Evolutionary conservation across 1,140 invertebrate genomes (phyloP).

Genomic region (Neodiprion pinetum): DNA sequence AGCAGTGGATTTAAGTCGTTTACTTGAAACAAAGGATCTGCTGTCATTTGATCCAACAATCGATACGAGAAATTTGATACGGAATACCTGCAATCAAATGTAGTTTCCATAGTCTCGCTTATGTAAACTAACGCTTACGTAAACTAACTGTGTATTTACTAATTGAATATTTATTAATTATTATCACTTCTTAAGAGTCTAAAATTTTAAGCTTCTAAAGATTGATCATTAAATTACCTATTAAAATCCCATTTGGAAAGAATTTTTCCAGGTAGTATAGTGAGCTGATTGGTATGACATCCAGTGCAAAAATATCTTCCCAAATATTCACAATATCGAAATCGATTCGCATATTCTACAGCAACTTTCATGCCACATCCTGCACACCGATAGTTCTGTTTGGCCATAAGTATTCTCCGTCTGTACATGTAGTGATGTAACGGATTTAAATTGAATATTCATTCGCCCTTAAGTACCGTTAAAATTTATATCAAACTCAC

Average conservation of each 20-base stretch:
- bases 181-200: slow-evolving; percentile 9
- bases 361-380: slow-evolving; percentile 86
- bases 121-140: slow-evolving; percentile 13
- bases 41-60: slow-evolving; percentile 78
- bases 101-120: not conserved
- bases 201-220: not conserved
- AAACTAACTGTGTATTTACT: not conserved
- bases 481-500: slow-evolving; percentile 61
- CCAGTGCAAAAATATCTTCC: slow-evolving; percentile 90
- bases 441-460: not conserved
- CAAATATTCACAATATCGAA: slow-evolving; percentile 85
- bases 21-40: slow-evolving; percentile 82
- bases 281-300: slow-evolving; percentile 81
- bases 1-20: slow-evolving; percentile 74
- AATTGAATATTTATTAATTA: slow-evolving; percentile 9
- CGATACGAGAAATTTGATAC: slow-evolving; percentile 85
- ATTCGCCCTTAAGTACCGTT: slow-evolving; percentile 1
- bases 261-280: slow-evolving; percentile 80
- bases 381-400: slow-evolving; percentile 84
- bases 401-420: slow-evolving; percentile 69
- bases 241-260: slow-evolving; percentile 65
- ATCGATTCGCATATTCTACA: slow-evolving; percentile 72
- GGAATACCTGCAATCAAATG: slow-evolving; percentile 66
- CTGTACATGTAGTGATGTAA: slow-evolving; percentile 61
- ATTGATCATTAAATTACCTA: slow-evolving; percentile 53